Percentiles rank a stretch among this genome's conserved stretches.
Conservation (phyloP, 2,888 invertebrate genomes). For the Pycnomerus fuliginosus region DNA sequence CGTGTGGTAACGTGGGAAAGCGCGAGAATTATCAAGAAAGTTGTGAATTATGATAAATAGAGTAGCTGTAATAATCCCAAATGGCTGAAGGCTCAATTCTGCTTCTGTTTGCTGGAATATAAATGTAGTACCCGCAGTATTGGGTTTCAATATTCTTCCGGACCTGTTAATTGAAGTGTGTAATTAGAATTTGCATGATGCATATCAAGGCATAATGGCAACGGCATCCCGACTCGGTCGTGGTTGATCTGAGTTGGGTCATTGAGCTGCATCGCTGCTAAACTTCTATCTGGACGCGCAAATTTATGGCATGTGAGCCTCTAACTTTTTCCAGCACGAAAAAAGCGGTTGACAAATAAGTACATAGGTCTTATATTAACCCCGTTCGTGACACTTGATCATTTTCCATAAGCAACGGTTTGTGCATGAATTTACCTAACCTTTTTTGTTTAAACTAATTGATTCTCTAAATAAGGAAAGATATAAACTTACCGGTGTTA, state of each 20-base stretch:
- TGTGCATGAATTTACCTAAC: constrained; percentile 8
- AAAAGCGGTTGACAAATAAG: not conserved
- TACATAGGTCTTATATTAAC: constrained; percentile 2
- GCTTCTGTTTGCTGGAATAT: too few relatives aligned
- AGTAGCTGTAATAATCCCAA: too few relatives aligned
- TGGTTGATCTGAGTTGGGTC: constrained; percentile 37
- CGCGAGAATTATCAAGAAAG: too few relatives aligned
- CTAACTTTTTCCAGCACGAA: constrained; percentile 10
- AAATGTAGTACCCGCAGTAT: not conserved
- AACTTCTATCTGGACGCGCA: constrained; percentile 15
- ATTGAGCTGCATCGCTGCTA: constrained; percentile 32
- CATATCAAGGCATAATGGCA: constrained; percentile 39
- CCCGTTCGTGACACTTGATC: constrained; percentile 4
- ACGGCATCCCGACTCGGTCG: constrained; percentile 29
- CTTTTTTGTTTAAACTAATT: constrained; percentile 16
- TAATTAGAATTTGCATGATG: constrained; percentile 44
- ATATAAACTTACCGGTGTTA: constrained; percentile 7
- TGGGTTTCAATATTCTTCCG: constrained; percentile 22
- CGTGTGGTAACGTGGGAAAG: too few relatives aligned
- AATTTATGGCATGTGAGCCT: constrained; percentile 21
- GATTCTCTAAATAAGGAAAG: constrained; percentile 16
- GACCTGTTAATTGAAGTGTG: constrained; percentile 41
- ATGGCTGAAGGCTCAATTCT: too few relatives aligned
- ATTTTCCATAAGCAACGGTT: constrained; percentile 11
- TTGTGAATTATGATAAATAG: too few relatives aligned